Percentiles rank a stretch among this genome's conserved stretches.
Conservation (phyloP, 2,797 vertebrate genomes). For the Poeciliopsis turneri region DNA sequence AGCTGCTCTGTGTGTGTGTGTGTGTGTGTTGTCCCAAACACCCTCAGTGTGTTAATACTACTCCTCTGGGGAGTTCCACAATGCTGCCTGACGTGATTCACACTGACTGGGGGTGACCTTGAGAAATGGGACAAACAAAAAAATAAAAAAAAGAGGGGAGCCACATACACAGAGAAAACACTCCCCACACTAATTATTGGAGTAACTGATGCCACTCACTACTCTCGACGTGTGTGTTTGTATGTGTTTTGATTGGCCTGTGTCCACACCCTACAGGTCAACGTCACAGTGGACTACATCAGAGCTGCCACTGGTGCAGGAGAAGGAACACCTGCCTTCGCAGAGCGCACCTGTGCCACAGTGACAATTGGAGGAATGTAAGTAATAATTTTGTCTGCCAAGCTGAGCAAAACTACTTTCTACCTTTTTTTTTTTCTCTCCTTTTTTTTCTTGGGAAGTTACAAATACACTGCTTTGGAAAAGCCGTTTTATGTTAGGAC, state of each 20-base stretch:
- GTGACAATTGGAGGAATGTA: conserved; percentile 97
- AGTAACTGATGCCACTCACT: conserved; percentile 23
- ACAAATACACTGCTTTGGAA: conserved; percentile 1
- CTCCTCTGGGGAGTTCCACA: conserved; percentile 80
- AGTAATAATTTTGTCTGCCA: conserved; percentile 68
- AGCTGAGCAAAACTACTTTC: neutral
- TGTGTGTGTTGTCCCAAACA: conserved; percentile 63
- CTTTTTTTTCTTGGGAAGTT: neutral
- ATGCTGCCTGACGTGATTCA: conserved; percentile 82
- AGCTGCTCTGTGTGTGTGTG: conserved; percentile 42
- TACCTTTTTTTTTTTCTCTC: neutral
- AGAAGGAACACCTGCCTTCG: conserved; percentile 87
- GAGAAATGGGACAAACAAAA: conserved; percentile 73
- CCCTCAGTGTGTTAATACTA: conserved; percentile 61
- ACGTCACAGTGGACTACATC: conserved; percentile 97
- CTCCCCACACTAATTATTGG: conserved; percentile 44
- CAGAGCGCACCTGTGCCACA: conserved; percentile 95
- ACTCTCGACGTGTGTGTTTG: conserved; percentile 27
- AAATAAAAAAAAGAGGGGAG: conserved; percentile 36
- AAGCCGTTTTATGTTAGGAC: neutral
- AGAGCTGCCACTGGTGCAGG: conserved; percentile 88
- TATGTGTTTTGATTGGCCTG: conserved; percentile 18
- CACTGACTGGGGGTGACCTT: conserved; percentile 88
- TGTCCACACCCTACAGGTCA: conserved; percentile 82
- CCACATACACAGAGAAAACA: conserved; percentile 15